Base-by-base conservation (phyloP, 2,797 vertebrate genomes). In the Premnoplex brunnescens region DNA sequence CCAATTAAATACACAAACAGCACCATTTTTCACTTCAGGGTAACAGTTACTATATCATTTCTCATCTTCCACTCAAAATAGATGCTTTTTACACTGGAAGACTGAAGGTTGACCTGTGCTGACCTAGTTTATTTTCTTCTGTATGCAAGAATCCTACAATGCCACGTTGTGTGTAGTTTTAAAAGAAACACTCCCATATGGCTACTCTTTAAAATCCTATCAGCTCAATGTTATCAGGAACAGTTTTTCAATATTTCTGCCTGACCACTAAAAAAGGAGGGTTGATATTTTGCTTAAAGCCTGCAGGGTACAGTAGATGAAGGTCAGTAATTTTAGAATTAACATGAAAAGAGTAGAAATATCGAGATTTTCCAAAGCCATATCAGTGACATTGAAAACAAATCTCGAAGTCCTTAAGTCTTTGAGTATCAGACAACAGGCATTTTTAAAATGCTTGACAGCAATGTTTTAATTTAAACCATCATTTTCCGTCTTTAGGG, bases 1-100 rank as follows among this genome's bases (percentile, higher is more conserved):
- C 77, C 91, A 88, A 90, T 93, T 95, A 92, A 92, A 86, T 37
- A 93, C 23, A 94, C 41, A 93, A 97, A 93, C 63, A 90, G 56
- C 77, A 76, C 21, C 4, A 41, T 73, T 95, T 90, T 79, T 93
- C 83, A 88, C 64, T 90, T 90, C 74, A 59, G 63, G 14, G 41
- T 69, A 96, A 84, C 69, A 82, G 69, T 82, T 91, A 89, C 83
- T 71, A 44, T 56, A 91, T 85, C 5, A 90, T 95, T 89, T 87
- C 80, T 82, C 93, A 73, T 80, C 55, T 95, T 94, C 85, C 51
- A 71, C 76, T 41, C 87, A 75, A 94, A 96, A 93, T 52, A 90
- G 80, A 90, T 43, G 58, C 59, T 95, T 68, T 55, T 79, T 84
- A 73, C 12, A 27, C 55, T 34, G 55, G 14, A 85, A 48, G 32